phyloP scores from a whole-genome alignment of 1,140 invertebrate species.

The Meloidogyne floridensis region DNA sequence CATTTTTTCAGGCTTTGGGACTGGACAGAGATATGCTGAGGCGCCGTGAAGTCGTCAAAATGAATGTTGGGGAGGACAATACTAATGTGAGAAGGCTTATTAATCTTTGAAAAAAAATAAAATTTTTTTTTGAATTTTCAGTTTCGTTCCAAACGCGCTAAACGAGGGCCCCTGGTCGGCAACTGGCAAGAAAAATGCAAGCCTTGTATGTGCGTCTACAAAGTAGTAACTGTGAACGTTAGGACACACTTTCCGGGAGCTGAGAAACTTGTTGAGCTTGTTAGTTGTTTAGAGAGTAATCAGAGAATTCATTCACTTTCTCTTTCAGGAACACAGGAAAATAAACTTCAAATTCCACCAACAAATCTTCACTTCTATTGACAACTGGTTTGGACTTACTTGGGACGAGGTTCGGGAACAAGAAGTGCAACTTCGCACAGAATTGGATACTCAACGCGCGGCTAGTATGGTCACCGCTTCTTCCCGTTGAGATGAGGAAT shows the following conservation, averaged over 20 bases:
- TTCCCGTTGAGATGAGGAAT: not conserved
- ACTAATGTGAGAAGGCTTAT: not conserved
- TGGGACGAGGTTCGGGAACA: conserved; percentile 61
- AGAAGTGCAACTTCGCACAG: not conserved
- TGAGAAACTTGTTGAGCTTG: conserved; percentile 9
- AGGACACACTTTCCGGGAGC: not conserved
- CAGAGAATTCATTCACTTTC: too few relatives aligned
- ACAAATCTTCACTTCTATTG: conserved; percentile 6
- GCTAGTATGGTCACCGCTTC: not conserved
- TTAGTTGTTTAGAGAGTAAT: not conserved
- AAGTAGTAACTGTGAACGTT: not conserved
- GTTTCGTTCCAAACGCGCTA: not conserved
- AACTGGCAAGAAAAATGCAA: not conserved
- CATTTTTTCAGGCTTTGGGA: not conserved
- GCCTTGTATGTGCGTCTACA: not conserved
- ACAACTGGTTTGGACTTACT: not conserved
- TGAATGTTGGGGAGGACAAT: not conserved
- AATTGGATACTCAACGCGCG: not conserved
- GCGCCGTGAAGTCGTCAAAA: not conserved
- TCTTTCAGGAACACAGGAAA: not conserved
- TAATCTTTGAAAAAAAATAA: too few relatives aligned
- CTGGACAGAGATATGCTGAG: not conserved
- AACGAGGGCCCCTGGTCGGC: not conserved
- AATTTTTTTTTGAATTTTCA: not conserved
- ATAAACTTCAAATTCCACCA: conserved; percentile 4